These are phyloP conservation scores for Phymatocera aterrima DNA, from an alignment of 2,888 invertebrate genomes.

Conservation along the genomic window DNA sequence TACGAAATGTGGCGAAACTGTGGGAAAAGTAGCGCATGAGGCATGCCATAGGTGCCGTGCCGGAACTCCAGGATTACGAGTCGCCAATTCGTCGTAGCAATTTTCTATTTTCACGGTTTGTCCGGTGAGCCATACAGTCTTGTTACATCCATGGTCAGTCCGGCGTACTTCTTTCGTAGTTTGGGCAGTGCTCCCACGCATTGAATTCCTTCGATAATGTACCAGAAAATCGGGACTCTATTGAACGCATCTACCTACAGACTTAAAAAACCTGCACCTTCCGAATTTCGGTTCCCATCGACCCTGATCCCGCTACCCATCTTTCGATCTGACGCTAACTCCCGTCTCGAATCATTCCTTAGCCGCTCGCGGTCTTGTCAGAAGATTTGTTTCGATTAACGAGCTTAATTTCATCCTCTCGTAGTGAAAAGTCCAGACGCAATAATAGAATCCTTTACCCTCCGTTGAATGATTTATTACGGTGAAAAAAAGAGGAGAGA, in stretches of 20 bases:
- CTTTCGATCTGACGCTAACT: neutral
- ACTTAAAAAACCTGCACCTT: too few relatives aligned
- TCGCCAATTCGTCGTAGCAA: slow-evolving; percentile 61
- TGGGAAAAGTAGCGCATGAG: slow-evolving; percentile 31
- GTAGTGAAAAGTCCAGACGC: neutral
- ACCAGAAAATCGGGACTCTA: slow-evolving; percentile 12
- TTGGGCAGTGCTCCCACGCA: slow-evolving; percentile 29
- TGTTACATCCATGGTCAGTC: slow-evolving; percentile 49
- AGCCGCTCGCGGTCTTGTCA: slow-evolving; percentile 2
- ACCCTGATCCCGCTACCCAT: neutral
- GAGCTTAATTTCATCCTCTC: neutral
- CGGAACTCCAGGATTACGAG: slow-evolving; percentile 66
- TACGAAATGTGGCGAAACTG: neutral
- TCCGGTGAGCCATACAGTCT: slow-evolving; percentile 48
- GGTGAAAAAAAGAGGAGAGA: neutral
- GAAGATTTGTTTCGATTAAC: slow-evolving; percentile 36
- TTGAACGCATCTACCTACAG: neutral
- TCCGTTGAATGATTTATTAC: neutral
- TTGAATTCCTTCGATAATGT: slow-evolving; percentile 18
- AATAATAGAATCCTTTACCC: neutral
- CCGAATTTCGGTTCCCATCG: neutral
- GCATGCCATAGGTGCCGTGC: slow-evolving; percentile 70
- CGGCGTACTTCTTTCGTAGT: neutral
- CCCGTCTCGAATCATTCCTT: slow-evolving; percentile 16
- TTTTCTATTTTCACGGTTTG: slow-evolving; percentile 59